Evolutionary conservation across 2,113 vertebrate species (phyloP), one percentile per base, ranked within the genome.

Genomic region (Embiotoca jacksoni): DNA sequence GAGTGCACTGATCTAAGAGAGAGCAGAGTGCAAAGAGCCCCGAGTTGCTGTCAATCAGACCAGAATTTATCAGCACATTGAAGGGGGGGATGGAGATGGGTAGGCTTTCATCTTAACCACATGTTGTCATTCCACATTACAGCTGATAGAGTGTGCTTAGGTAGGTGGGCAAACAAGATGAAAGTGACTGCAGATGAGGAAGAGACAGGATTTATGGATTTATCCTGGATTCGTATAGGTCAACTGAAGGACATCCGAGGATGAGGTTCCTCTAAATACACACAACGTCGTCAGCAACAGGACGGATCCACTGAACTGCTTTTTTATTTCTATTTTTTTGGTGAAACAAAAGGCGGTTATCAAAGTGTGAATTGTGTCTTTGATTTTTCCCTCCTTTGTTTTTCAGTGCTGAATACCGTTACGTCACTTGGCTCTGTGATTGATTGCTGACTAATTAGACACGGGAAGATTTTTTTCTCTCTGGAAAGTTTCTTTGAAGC

Each of bases 81-180:
- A 75, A 63, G 73, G 7, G 56, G 23, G 54, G 65, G 75, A 55
- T 64, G 63, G 61, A 72, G 84, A 76, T 37, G 49, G 83, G 66
- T 65, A 44, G 72, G 71, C 92, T 93, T 94, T 93, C 85, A 92
- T 94, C 88, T 82, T 54, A 77, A 82, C 83, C 83, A 75, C 85
- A 82, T 80, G 82, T 85, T 89, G 89, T 86, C 88, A 76, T 67
- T 74, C 65, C 55, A 54, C 72, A 84, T 91, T 88, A 83, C 73
- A 79, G 78, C 85, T 84, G 83, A 89, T 83, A 71, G 81, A 81
- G 78, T 63, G 67, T n/a, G 75, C 83, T 86, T 49, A 63, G 67
- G 83, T 84, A 78, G 84, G 88, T 69, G 80, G 75, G 76, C 69
- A 80, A 72, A 81, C 78, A 77, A 84, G 84, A 88, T 85, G 82